Evolutionary conservation across 1,140 invertebrate species (phyloP), one percentile per base, ranked within the genome.

Genomic region (Diorhabda carinulata): DNA sequence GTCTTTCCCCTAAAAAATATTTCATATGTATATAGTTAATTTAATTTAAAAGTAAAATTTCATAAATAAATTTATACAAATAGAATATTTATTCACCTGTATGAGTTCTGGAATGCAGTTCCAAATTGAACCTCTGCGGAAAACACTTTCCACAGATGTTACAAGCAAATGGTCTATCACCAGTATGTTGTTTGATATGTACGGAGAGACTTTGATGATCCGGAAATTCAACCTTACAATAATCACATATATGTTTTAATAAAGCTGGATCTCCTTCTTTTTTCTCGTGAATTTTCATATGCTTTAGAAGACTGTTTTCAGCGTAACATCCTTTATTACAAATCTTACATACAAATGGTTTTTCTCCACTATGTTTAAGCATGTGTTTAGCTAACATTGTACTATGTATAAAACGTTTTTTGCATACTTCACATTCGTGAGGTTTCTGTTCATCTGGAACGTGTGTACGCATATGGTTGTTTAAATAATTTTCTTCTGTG

Each of bases 31-130:
- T 25, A 25, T 25, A 25, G 25, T 25, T 25, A 25, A 25, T 1
- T 25, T 25, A 25, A 25, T 25, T 25, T 25, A 25, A 25, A 25
- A 25, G 25, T 25, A 25, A 25, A 25, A 25, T 25, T 25, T 25
- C 25, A 1, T 1, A 25, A 25, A 25, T 25, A 25, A 25, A 25
- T 25, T 25, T 1, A 25, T 25, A 25, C 25, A 25, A 25, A 25
- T 25, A 25, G 25, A 25, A 25, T 25, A 25, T 25, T 25, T 52
- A 69, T 72, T 87, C 86, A 70, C 88, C 88, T 57, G 88, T 89
- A 78, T 90, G 89, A 52, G 88, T 89, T 73, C 89, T 80, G 80
- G 89, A 86, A 80, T 91, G 89, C 68, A 90, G 86, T 80, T 89
- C 85, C 25, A 87, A 78, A 73, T 87, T 87, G 58, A 86, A 86